Evolutionary conservation across 2,113 vertebrate species (phyloP).

Genomic region (Chaetops frenatus): DNA sequence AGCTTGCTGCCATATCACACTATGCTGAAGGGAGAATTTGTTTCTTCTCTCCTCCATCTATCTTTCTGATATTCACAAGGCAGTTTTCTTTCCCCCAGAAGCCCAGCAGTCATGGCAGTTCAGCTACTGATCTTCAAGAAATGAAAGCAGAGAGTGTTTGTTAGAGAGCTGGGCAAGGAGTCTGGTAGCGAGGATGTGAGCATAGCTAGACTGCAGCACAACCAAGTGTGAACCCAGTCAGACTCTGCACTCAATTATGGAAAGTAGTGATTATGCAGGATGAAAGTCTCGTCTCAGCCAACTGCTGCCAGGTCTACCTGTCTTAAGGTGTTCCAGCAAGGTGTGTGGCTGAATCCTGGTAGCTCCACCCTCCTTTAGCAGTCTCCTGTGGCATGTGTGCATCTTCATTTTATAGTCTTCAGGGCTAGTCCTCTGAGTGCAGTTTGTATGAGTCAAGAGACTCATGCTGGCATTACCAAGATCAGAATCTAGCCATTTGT

Average conservation of each 20-base stretch:
- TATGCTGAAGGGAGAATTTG: slow-evolving; percentile 9
- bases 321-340: slow-evolving; percentile 48
- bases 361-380: slow-evolving; percentile 21
- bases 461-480: neutral
- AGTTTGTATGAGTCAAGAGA: slow-evolving; percentile 37
- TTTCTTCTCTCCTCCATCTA: slow-evolving; percentile 17
- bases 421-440: slow-evolving; percentile 28
- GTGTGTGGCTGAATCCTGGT: slow-evolving; percentile 21
- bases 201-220: neutral
- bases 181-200: neutral
- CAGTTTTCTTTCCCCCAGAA: neutral
- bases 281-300: slow-evolving; percentile 17
- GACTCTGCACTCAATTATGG: slow-evolving; percentile 31
- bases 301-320: slow-evolving; percentile 42
- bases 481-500: slow-evolving; percentile 56
- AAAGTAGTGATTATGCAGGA: slow-evolving; percentile 47
- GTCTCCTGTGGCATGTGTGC: slow-evolving; percentile 24
- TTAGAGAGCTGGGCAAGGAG: neutral
- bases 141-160: neutral
- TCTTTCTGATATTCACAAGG: neutral
- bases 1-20: slow-evolving; percentile 4
- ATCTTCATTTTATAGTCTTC: slow-evolving; percentile 40
- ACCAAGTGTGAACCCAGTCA: slow-evolving; percentile 7
- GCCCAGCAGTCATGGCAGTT: neutral
- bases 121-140: neutral